A percentile compares a stretch with the other conserved stretches of the same genome.
Conservation (phyloP, 1,140 invertebrate species). For the Lasioglossum albipes region DNA sequence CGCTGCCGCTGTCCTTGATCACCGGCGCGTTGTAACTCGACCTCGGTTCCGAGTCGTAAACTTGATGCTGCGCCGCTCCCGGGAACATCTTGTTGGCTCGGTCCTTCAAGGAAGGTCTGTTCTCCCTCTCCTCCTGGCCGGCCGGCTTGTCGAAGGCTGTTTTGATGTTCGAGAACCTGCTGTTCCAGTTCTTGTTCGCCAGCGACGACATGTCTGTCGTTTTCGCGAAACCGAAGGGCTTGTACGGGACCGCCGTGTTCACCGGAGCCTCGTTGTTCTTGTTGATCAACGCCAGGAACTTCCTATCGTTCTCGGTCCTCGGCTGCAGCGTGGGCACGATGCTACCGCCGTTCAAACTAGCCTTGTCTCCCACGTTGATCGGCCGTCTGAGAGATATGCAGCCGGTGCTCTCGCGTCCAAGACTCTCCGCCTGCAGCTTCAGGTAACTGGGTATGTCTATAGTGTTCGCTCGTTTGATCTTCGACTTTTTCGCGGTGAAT, state of each 20-base stretch:
- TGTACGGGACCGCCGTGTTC: conserved; percentile 62
- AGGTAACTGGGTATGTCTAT: conserved; percentile 90
- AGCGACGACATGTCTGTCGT: conserved; percentile 49
- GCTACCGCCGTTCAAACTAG: conserved; percentile 45
- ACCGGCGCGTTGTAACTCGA: background rate
- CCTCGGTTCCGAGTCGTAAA: background rate
- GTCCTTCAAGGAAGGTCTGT: conserved; percentile 27
- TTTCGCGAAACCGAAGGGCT: conserved; percentile 68
- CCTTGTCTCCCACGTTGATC: conserved; percentile 81
- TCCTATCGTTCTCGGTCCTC: conserved; percentile 91
- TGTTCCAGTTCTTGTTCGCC: conserved; percentile 85
- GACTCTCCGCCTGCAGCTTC: conserved; percentile 74
- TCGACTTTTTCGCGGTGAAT: conserved; percentile 85
- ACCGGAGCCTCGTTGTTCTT: conserved; percentile 83
- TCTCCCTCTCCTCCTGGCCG: conserved; percentile 4
- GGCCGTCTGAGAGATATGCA: conserved; percentile 81
- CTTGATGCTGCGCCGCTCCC: background rate
- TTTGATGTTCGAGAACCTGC: conserved; percentile 91
- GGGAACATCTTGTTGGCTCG: conserved; percentile 25
- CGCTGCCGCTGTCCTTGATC: conserved; percentile 30
- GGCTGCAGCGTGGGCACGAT: conserved; percentile 84
- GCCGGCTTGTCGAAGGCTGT: conserved; percentile 87
- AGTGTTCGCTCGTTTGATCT: conserved; percentile 92
- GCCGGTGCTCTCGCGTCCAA: conserved; percentile 67
- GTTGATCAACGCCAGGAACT: conserved; percentile 90